A percentile compares a stretch with the other conserved stretches of the same genome.
phyloP scores from a whole-genome alignment of 2,113 vertebrate species.

The Neofelis nebulosa region DNA sequence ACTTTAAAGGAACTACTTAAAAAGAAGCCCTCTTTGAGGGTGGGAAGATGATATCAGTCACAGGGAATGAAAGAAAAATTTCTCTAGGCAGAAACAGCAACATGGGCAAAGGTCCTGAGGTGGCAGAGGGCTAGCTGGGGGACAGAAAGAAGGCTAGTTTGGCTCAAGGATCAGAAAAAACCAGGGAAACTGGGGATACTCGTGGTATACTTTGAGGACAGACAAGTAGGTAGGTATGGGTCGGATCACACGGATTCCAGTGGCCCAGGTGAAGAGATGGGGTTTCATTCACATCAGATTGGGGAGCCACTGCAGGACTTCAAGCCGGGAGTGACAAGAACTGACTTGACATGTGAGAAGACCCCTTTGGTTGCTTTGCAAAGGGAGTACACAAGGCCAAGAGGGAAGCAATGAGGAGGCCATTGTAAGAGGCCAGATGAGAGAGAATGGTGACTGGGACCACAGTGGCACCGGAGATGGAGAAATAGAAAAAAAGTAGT shows the following conservation, averaged over 20 bases:
- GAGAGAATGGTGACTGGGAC: not conserved
- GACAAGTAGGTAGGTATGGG: not conserved
- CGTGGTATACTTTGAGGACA: not conserved
- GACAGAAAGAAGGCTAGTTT: not conserved
- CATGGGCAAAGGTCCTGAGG: not conserved
- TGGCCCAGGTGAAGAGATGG: not conserved
- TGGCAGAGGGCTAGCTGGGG: not conserved
- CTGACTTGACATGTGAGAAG: not conserved
- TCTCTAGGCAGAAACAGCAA: not conserved
- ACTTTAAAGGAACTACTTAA: not conserved
- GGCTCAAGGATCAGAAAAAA: not conserved
- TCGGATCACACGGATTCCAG: not conserved
- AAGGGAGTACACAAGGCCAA: not conserved
- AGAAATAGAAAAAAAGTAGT: not conserved
- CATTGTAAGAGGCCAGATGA: not conserved
- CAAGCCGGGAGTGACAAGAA: not conserved
- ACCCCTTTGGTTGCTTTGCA: not conserved
- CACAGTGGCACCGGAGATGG: not conserved
- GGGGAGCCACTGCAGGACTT: not conserved
- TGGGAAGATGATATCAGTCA: not conserved
- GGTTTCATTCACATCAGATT: not conserved
- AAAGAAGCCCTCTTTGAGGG: not conserved
- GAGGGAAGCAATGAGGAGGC: not conserved
- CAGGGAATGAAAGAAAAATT: not conserved
- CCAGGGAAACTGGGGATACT: not conserved